Evolutionary conservation across 2,113 vertebrate genomes (phyloP), one percentile per base, ranked within the genome.

Genomic region (Sturnira hondurensis): DNA sequence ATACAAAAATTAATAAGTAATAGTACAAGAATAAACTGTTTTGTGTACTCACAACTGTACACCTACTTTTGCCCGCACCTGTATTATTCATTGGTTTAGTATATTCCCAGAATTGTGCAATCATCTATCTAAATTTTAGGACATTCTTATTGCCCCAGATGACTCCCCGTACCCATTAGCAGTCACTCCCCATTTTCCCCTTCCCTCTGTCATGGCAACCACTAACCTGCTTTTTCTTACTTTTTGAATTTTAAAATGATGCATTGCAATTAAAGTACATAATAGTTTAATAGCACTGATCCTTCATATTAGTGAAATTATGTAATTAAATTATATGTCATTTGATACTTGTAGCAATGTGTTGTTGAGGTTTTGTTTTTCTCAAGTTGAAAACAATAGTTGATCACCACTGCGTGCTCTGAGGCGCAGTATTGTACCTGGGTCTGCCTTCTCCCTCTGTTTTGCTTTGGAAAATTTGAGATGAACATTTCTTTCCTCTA

Each of bases 161-260:
- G 47, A 86, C 91, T 81, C 14, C n/a, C 20, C 7, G 3, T 45
- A 43, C 13, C 36, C 1, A 1, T 8, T 63, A 74, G n/a, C 15
- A 61, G 41, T 93, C 45, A 74, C 17, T 83, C 9, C 22, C 43
- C 36, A 20, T 50, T 76, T 86, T 70, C 5, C 19, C 26, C 14
- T 26, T 94, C 36, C 3, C 5, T 4, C 22, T 43, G 3, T 3
- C 50, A 24, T 85, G 58, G 36, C 16, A 87, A 61, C 9, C 24
- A 31, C 33, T 76, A 77, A 58, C 73, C 6, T 85, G 50, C 26
- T 76, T 74, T 78, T 56, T 16, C 3, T 87, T 91, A 74, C 50
- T 85, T 90, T 90, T 41, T 95, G n/a, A 71, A 90, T 93, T 95
- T 86, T 93, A 78, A 91, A 93, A 63, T 43, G 89, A 86, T 78